These are phyloP conservation scores for Parus major DNA, from an alignment of 2,113 vertebrate species.

Conservation along the genomic window DNA sequence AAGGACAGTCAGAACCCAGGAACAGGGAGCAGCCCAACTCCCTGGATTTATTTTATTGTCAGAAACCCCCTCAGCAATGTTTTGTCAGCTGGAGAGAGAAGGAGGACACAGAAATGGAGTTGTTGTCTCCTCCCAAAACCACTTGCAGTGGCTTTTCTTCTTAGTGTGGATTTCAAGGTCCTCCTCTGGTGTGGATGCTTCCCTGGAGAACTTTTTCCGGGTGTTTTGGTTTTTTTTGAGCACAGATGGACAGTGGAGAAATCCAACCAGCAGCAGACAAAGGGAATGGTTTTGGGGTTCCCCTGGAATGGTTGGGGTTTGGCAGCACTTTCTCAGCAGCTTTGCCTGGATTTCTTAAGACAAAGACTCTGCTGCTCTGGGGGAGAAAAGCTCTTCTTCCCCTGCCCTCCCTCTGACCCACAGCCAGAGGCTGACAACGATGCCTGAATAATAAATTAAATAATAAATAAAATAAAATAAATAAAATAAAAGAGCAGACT, in stretches of 20 bases:
- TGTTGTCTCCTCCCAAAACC: not conserved
- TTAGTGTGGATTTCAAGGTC: not conserved
- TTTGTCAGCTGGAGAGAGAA: not conserved
- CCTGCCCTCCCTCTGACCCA: not conserved
- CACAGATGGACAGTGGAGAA: not conserved
- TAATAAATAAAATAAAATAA: no score
- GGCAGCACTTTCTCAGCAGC: not conserved
- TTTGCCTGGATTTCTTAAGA: not conserved
- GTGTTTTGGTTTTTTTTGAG: not conserved
- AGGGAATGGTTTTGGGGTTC: not conserved
- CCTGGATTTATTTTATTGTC: not conserved
- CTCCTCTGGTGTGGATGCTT: not conserved
- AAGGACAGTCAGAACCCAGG: not conserved
- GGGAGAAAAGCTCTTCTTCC: not conserved
- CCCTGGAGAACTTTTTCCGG: not conserved
- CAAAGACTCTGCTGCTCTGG: not conserved
- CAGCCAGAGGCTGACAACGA: not conserved
- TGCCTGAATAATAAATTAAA: no score
- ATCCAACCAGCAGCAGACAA: not conserved
- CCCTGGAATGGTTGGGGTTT: not conserved
- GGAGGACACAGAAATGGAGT: not conserved
- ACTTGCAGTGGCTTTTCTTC: not conserved
- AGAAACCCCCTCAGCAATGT: not conserved
- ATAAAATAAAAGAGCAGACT: not conserved
- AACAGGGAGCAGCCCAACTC: not conserved